A percentile compares a stretch with the other conserved stretches of the same genome.
Evolutionary conservation across 2,797 vertebrate species (phyloP).

Genomic region (Poecilia gillii): DNA sequence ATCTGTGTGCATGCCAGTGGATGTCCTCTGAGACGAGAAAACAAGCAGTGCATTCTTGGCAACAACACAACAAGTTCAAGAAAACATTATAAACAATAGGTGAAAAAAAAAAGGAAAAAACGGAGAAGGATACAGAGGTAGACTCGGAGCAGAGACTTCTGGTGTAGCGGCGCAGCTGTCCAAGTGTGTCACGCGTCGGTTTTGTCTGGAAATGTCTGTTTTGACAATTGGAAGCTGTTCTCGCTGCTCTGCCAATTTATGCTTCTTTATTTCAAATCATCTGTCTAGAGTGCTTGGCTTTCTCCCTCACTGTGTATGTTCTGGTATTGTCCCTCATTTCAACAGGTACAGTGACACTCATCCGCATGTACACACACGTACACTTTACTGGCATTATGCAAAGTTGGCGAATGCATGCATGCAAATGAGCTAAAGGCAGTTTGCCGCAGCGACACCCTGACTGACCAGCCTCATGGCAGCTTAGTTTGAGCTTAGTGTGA

Average conservation of each 20-base stretch:
- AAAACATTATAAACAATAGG: constrained; percentile 15
- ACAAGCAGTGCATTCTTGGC: constrained; percentile 20
- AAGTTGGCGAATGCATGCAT: constrained; percentile 41
- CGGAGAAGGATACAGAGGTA: constrained; percentile 9
- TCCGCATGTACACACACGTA: background rate
- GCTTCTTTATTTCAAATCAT: constrained; percentile 34
- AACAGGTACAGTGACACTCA: constrained; percentile 4
- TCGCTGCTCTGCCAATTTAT: constrained; percentile 31
- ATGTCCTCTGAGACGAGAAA: constrained; percentile 26
- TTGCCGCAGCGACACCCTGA: constrained; percentile 49
- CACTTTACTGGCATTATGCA: constrained; percentile 38
- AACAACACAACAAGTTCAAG: constrained; percentile 13
- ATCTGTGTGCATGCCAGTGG: background rate
- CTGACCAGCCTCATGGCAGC: constrained; percentile 46
- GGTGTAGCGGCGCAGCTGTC: constrained; percentile 28
- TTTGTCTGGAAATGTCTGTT: constrained; percentile 55
- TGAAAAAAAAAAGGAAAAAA: background rate
- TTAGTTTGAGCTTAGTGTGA: constrained; percentile 59
- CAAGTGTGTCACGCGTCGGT: constrained; percentile 53
- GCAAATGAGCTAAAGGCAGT: constrained; percentile 53
- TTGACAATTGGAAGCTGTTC: constrained; percentile 48
- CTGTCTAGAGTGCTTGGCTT: constrained; percentile 31
- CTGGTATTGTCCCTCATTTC: constrained; percentile 11
- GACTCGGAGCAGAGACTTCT: constrained; percentile 16
- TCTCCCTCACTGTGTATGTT: constrained; percentile 11